Percentiles rank a stretch among this genome's conserved stretches.
These are phyloP conservation scores for Drosophila koepferae DNA, from an alignment of 2,888 invertebrate species.

Conservation along the genomic window DNA sequence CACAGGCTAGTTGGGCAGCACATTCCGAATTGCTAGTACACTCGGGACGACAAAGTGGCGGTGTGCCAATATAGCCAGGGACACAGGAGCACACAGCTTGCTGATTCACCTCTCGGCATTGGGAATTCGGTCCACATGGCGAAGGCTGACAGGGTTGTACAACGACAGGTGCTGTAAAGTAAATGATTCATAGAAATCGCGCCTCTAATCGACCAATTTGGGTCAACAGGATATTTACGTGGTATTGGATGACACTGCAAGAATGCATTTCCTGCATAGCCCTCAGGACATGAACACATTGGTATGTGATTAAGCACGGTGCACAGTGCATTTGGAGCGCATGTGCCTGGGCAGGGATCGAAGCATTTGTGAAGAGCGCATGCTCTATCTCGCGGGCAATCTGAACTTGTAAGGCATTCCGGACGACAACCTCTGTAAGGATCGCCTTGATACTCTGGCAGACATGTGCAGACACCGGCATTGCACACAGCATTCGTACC, in stretches of 20 bases:
- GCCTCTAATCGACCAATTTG: neutral
- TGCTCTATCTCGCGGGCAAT: conserved; percentile 90
- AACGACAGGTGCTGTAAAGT: conserved; percentile 81
- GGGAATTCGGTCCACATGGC: conserved; percentile 92
- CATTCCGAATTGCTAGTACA: conserved; percentile 90
- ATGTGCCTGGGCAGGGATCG: conserved; percentile 92
- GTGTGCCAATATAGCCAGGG: conserved; percentile 88
- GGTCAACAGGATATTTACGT: conserved; percentile 80
- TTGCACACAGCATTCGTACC: conserved; percentile 90
- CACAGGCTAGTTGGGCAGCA: conserved; percentile 88
- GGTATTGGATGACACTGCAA: conserved; percentile 85
- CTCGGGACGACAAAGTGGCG: conserved; percentile 91
- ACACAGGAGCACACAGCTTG: conserved; percentile 91
- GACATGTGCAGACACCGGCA: conserved; percentile 77
- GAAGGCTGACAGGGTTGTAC: conserved; percentile 87
- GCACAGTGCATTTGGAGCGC: conserved; percentile 91
- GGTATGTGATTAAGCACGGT: conserved; percentile 92
- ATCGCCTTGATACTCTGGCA: conserved; percentile 90
- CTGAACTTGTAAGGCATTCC: conserved; percentile 91
- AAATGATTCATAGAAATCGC: neutral
- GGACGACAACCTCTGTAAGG: conserved; percentile 92
- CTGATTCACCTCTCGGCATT: conserved; percentile 89
- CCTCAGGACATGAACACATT: conserved; percentile 90
- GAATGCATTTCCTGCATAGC: conserved; percentile 91
- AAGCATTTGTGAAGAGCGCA: conserved; percentile 91